These are phyloP conservation scores for Hoplodrina blanda DNA, from an alignment of 2,888 invertebrate species.

Conservation along the genomic window DNA sequence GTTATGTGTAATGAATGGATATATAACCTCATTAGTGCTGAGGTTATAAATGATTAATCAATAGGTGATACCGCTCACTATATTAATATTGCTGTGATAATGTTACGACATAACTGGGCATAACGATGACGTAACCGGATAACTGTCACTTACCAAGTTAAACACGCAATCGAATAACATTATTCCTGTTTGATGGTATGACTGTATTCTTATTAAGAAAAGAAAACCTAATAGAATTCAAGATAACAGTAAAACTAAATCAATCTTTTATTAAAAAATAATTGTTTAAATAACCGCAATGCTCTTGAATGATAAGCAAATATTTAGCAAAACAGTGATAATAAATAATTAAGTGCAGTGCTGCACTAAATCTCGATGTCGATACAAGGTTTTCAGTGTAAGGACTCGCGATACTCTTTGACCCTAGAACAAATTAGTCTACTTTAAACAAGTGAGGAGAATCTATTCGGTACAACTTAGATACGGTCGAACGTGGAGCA, in stretches of 20 bases:
- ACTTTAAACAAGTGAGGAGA: conserved; percentile 74
- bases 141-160: conserved; percentile 42
- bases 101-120: conserved; percentile 11
- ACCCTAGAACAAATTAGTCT: conserved; percentile 74
- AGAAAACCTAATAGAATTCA: not conserved
- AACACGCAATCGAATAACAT: conserved; percentile 30
- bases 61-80: conserved; percentile 15
- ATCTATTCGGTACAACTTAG: conserved; percentile 71
- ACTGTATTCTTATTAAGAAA: conserved; percentile 8
- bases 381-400: conserved; percentile 72
- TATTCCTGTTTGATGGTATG: conserved; percentile 27
- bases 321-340: conserved; percentile 58
- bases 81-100: conserved; percentile 40
- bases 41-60: conserved; percentile 45
- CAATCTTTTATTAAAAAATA: conserved; percentile 18
- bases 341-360: conserved; percentile 63
- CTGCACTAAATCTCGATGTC: conserved; percentile 68
- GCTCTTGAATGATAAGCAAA: conserved; percentile 62
- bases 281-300: conserved; percentile 56
- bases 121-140: conserved; percentile 41
- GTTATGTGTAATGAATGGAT: conserved; percentile 18
- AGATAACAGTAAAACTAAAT: conserved; percentile 11
- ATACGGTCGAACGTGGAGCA: conserved; percentile 67
- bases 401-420: conserved; percentile 75
- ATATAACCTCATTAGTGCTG: conserved; percentile 17